These are phyloP conservation scores for Pherbina coryleti DNA, from an alignment of 2,888 invertebrate species.

Conservation along the genomic window DNA sequence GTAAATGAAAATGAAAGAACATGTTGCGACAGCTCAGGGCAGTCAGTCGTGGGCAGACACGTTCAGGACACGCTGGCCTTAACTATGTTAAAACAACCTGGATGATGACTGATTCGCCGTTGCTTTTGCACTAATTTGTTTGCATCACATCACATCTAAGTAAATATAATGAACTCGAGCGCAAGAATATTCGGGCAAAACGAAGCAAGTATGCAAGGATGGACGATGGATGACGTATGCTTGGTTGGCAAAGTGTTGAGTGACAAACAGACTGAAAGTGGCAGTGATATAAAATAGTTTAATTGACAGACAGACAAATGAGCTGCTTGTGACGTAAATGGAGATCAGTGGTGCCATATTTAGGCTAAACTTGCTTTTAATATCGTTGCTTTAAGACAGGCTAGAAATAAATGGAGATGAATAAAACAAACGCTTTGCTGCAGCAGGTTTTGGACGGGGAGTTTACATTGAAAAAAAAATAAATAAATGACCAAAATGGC, in stretches of 20 bases:
- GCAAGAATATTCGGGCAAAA: neutral
- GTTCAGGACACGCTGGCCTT: no score
- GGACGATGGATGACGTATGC: neutral
- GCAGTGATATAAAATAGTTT: neutral
- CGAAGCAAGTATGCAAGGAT: no score
- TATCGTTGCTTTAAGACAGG: neutral
- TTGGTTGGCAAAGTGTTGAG: neutral
- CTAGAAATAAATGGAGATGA: no score
- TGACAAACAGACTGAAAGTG: neutral
- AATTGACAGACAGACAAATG: neutral
- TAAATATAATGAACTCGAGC: constrained; percentile 34
- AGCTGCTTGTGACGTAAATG: neutral
- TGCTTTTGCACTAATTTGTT: constrained; percentile 26
- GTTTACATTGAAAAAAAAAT: no score
- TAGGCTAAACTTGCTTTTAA: neutral
- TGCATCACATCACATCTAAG: constrained; percentile 9
- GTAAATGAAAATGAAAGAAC: neutral
- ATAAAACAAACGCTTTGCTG: no score
- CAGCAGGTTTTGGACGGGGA: no score
- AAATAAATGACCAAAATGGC: no score
- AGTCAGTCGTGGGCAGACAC: no score
- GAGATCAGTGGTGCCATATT: neutral
- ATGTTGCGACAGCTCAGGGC: no score
- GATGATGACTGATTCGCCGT: no score
- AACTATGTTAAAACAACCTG: no score